Evolutionary conservation across 2,797 vertebrate species (phyloP).

Genomic region (Melanotaenia parkinsoni): DNA sequence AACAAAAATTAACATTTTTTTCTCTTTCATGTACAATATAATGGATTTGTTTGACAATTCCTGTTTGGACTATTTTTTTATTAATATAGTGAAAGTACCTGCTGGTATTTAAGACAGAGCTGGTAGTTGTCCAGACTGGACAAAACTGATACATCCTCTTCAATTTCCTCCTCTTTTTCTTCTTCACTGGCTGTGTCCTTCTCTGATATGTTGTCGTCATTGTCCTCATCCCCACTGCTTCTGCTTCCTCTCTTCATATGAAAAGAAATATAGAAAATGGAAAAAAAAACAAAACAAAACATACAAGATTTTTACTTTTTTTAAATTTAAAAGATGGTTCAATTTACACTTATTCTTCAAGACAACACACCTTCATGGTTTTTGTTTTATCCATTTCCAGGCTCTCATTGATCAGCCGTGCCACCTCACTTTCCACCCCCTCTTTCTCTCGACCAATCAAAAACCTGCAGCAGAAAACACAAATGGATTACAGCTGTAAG

Average conservation of each 20-base stretch:
- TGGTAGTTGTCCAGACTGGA: slow-evolving; percentile 66
- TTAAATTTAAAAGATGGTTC: background rate
- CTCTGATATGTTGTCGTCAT: slow-evolving; percentile 34
- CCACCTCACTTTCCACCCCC: slow-evolving; percentile 92
- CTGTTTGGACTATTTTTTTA: background rate
- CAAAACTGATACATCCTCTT: slow-evolving; percentile 56
- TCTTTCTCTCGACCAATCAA: slow-evolving; percentile 92
- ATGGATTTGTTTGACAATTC: background rate
- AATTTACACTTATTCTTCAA: slow-evolving; percentile 43
- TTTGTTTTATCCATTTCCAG: slow-evolving; percentile 86
- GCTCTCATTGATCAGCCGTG: slow-evolving; percentile 91
- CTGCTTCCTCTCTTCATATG: slow-evolving; percentile 35
- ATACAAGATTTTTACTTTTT: background rate
- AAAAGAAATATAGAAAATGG: background rate
- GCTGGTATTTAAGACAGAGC: slow-evolving; percentile 77
- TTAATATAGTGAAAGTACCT: slow-evolving; percentile 55
- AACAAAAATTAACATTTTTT: background rate
- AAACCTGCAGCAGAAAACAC: slow-evolving; percentile 81
- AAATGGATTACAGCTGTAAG: slow-evolving; percentile 15
- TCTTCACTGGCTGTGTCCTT: slow-evolving; percentile 46
- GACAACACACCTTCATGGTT: slow-evolving; percentile 56
- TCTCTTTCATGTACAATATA: background rate
- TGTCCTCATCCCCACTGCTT: slow-evolving; percentile 36
- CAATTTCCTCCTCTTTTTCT: slow-evolving; percentile 34
- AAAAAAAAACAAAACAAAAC: background rate